Base-by-base conservation (phyloP, 2,888 invertebrate species). In the Rhagophthalmus giganteus region DNA sequence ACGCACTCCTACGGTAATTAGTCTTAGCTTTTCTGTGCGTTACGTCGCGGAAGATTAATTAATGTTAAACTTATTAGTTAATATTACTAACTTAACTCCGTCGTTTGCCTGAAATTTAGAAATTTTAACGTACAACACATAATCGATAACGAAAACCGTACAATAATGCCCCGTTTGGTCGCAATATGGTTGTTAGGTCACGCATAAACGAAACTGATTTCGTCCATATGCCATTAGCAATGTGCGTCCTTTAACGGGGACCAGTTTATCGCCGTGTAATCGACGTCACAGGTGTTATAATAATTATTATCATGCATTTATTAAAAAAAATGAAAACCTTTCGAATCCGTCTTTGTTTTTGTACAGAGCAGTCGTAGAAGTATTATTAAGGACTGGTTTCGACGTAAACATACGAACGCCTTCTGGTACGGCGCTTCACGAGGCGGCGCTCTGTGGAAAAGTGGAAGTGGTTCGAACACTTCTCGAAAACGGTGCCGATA, bases 371-470 rank as follows among this genome's bases (percentile, higher is more conserved):
- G 90, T 95, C 26, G 94, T 95, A 20, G 85, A 86, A 64, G 84
- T 88, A 1, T 78, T 96, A 1, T 79, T 95, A 37, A 82, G 86
- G 7, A 88, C 91, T 10, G 94, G 94, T 0, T 87, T 94, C 64
- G 87, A 90, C 71, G 90, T 94, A 2, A 94, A 96, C 75, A 81
- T 89, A 20, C 79, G 88, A 62, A 93, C 94, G 8, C 84, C 87
- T 51, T 84, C 86, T 20, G 96, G 96, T 0, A 93, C 93, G 3
- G 91, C 95, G 0, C 80, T 97, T 54, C 96, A 96, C 77, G 94
- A 95, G 72, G 95, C 96, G 0, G 94, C 94, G 0, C 81, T 93
- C 13, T 94, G 88, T 72, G 94, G 94, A 10, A 94, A 94, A 74
- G 86, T 89, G 60, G 88, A 90, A 49, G 93, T 94, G 10, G 94